A percentile compares a stretch with the other conserved stretches of the same genome.
Evolutionary conservation across 2,797 vertebrate species (phyloP).

Genomic region (Eutrigla gurnardus): DNA sequence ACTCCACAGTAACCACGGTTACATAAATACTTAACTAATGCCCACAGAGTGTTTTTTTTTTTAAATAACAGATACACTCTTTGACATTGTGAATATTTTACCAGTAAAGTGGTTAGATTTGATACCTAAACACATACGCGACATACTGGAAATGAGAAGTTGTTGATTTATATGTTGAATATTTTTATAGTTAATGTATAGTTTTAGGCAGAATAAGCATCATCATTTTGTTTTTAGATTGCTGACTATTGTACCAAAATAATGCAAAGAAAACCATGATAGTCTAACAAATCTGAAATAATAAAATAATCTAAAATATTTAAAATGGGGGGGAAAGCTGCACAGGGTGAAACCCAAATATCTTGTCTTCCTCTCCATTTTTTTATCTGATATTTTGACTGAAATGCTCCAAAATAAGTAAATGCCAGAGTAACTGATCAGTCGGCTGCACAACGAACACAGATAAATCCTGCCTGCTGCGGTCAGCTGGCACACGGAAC

Average conservation of each 20-base stretch:
- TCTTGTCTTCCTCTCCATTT: background rate
- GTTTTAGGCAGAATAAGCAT: no score
- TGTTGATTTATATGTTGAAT: no score
- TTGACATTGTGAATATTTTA: background rate
- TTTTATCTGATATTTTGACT: background rate
- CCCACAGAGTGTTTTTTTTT: background rate
- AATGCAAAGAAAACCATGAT: no score
- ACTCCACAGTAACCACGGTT: background rate
- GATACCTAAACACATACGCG: no score
- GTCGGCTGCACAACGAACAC: background rate
- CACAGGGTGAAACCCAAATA: background rate
- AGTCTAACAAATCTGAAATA: no score
- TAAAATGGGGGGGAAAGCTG: background rate
- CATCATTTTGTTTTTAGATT: no score
- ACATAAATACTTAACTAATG: conserved; percentile 6
- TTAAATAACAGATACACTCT: background rate
- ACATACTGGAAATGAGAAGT: no score
- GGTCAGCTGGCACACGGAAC: background rate
- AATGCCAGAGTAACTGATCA: background rate
- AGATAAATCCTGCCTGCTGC: background rate
- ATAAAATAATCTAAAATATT: background rate
- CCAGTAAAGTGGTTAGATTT: background rate
- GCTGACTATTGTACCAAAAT: no score
- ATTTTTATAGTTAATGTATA: no score
- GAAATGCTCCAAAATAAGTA: background rate